phyloP scores from a whole-genome alignment of 2,113 vertebrate genomes.

The Balaenoptera acutorostrata region DNA sequence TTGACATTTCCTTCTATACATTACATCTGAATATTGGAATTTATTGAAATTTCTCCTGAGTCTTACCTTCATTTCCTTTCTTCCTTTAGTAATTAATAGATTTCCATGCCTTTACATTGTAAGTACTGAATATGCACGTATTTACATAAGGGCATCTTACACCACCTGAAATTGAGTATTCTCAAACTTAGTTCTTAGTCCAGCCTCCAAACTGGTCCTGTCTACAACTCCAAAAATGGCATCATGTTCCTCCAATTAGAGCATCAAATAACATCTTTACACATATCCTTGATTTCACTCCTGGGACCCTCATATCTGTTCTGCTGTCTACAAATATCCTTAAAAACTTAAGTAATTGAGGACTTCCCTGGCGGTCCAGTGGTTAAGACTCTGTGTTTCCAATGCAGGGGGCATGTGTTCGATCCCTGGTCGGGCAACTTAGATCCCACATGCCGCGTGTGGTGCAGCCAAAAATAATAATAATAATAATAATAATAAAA shows the following conservation, averaged over 20 bases:
- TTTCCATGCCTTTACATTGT: neutral
- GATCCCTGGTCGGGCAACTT: too few species aligned
- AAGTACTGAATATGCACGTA: neutral
- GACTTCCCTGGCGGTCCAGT: too few species aligned
- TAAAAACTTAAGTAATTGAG: neutral
- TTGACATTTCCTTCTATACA: neutral
- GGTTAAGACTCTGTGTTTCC: too few species aligned
- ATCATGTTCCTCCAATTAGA: neutral
- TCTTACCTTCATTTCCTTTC: neutral
- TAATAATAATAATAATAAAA: neutral
- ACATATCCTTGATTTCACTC: neutral
- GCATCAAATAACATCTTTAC: neutral
- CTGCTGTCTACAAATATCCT: neutral
- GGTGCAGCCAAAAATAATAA: too few species aligned
- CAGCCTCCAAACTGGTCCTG: fast-evolving
- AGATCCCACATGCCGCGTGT: too few species aligned
- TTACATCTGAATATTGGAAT: neutral
- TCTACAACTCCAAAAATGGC: neutral
- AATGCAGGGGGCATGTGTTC: too few species aligned
- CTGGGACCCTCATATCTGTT: neutral
- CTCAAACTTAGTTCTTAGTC: neutral
- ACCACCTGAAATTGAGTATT: neutral
- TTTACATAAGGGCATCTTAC: neutral
- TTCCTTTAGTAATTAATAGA: neutral
- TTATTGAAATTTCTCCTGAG: neutral